Evolutionary conservation across 2,113 vertebrate genomes (phyloP).

Genomic region (Solenodon paradoxus): DNA sequence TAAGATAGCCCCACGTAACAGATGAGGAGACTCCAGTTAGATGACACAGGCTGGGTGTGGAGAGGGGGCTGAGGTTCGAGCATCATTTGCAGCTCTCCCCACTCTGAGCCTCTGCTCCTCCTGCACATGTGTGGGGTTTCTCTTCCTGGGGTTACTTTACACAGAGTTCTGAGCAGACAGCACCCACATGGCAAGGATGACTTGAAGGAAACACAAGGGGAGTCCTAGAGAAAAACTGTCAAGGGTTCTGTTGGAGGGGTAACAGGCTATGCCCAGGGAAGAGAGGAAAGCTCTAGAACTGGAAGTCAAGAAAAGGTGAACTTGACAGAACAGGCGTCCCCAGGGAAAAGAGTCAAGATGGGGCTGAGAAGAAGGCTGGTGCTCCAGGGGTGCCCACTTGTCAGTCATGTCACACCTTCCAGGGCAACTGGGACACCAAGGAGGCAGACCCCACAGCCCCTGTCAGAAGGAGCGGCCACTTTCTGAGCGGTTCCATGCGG

Average conservation of each 20-base stretch:
- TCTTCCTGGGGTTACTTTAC: not conserved
- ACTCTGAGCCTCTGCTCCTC: not conserved
- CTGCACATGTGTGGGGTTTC: not conserved
- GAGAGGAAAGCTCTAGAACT: not conserved
- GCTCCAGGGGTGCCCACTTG: fast-evolving
- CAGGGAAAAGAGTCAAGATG: not conserved
- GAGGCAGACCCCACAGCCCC: not conserved
- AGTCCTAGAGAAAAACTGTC: not conserved
- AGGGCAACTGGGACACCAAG: not conserved
- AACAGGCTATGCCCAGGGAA: not conserved
- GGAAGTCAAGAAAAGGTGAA: not conserved
- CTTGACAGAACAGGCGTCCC: not conserved
- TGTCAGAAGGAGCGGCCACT: not conserved
- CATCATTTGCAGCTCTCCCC: not conserved
- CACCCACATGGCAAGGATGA: not conserved
- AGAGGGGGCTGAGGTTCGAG: not conserved
- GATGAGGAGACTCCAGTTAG: not conserved
- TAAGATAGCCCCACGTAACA: not conserved
- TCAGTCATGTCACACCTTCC: not conserved
- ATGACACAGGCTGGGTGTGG: not conserved
- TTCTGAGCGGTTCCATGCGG: not conserved
- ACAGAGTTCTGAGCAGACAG: not conserved
- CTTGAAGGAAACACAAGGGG: not conserved
- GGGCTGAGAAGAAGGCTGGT: not conserved
- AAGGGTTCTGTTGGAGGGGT: not conserved